Percentiles rank a stretch among this genome's conserved stretches.
These are phyloP conservation scores for Cheilosia vernalis DNA, from an alignment of 2,888 invertebrate species.

Conservation along the genomic window DNA sequence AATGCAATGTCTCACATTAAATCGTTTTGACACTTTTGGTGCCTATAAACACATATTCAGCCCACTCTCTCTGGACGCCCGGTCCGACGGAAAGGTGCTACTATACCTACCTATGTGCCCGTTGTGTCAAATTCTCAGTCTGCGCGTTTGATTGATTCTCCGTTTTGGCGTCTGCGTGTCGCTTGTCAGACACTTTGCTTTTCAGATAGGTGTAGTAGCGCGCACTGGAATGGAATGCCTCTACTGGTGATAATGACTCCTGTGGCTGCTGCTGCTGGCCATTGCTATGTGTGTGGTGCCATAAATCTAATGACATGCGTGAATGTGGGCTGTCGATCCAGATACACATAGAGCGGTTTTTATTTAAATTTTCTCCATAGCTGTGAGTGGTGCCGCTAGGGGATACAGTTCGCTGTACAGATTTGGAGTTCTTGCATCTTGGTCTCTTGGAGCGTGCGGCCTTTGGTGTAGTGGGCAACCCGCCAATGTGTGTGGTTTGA, in stretches of 20 bases:
- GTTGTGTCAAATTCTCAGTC: conserved; percentile 72
- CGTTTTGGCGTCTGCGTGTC: conserved; percentile 72
- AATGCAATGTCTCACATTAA: conserved; percentile 61
- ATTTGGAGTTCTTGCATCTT: conserved; percentile 16
- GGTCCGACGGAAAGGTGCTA: conserved; percentile 17
- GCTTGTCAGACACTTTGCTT: conserved; percentile 64
- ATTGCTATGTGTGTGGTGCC: conserved; percentile 61
- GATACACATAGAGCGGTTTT: conserved; percentile 49
- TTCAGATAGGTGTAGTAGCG: conserved; percentile 37
- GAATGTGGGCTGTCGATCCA: conserved; percentile 71
- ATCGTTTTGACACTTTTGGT: conserved; percentile 64
- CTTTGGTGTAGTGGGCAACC: conserved; percentile 22
- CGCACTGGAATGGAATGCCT: conserved; percentile 30
- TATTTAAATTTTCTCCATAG: conserved; percentile 22
- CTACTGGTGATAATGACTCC: conserved; percentile 1
- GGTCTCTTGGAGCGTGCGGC: conserved; percentile 3
- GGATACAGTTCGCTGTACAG: neutral
- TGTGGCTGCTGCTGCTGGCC: conserved; percentile 51
- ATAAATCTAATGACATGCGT: conserved; percentile 74
- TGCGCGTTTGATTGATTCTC: conserved; percentile 67
- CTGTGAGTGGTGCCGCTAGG: too few species aligned
- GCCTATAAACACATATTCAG: neutral
- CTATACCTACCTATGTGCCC: conserved; percentile 37
- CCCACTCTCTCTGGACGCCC: conserved; percentile 28
- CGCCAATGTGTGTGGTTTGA: conserved; percentile 33